Evolutionary conservation across 2,797 vertebrate species (phyloP).

Genomic region (Tokudaia muenninki): DNA sequence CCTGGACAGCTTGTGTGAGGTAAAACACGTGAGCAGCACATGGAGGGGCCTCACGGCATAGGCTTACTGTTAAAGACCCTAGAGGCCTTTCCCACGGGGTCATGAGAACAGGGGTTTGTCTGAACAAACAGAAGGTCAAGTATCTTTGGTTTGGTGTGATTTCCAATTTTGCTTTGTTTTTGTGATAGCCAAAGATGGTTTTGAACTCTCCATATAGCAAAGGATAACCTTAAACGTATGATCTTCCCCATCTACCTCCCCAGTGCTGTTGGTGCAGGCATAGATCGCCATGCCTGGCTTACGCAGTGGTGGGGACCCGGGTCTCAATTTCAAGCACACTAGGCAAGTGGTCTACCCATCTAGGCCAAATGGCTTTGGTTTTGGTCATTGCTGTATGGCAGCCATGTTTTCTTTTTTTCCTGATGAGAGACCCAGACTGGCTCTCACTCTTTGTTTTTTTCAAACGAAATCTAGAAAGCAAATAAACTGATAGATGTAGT

Average conservation of each 20-base stretch:
- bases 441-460: slow-evolving; percentile 3
- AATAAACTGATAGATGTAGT: slow-evolving; percentile 1
- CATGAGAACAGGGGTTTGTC: background rate
- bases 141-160: background rate
- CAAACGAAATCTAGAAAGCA: slow-evolving; percentile 17
- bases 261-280: background rate
- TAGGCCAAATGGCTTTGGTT: background rate
- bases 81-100: background rate
- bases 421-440: background rate
- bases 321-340: background rate
- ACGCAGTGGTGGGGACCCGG: too few relatives aligned
- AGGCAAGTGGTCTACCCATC: background rate
- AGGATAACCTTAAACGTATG: background rate
- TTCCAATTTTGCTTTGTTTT: background rate
- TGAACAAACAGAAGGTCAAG: background rate
- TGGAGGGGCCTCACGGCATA: background rate
- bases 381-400: background rate
- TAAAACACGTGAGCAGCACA: background rate
- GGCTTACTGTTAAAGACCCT: background rate
- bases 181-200: background rate
- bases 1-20: fast-evolving
- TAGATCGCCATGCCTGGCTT: background rate
- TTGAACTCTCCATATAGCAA: background rate
- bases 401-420: background rate
- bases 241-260: background rate